Conservation (phyloP, 2,113 vertebrate genomes). For the Struthio camelus region DNA sequence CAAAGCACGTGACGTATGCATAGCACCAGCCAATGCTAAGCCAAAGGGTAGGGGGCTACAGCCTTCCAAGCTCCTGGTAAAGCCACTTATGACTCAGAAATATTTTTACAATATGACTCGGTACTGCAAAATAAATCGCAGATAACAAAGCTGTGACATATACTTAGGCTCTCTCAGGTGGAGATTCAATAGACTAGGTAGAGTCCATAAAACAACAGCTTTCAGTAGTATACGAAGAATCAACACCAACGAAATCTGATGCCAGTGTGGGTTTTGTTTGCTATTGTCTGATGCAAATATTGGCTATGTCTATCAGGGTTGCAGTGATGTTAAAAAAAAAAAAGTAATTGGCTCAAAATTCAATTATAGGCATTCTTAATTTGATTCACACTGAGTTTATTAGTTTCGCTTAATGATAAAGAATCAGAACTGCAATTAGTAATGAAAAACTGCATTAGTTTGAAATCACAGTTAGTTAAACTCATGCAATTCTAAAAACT, state of each 20-base stretch:
- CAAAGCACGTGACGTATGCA: accelerated
- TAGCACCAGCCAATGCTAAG: background rate
- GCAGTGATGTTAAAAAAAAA: background rate
- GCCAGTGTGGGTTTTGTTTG: background rate
- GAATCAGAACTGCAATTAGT: background rate
- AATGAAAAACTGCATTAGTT: background rate
- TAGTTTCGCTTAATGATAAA: background rate
- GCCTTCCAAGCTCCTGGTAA: background rate
- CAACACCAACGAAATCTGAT: accelerated
- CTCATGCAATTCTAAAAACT: background rate
- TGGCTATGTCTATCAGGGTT: background rate
- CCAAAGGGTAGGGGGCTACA: accelerated
- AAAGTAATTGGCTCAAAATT: background rate
- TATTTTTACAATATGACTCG: background rate
- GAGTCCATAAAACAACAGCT: background rate
- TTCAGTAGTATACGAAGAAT: background rate
- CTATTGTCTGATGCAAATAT: background rate
- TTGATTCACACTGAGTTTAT: background rate
- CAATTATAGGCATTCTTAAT: background rate
- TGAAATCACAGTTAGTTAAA: background rate
- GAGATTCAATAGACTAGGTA: accelerated
- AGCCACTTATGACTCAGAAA: background rate
- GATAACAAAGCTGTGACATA: accelerated
- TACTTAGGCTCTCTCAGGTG: background rate
- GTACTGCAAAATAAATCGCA: background rate